Evolutionary conservation across 2,113 vertebrate species (phyloP).

Genomic region (Myrmophylax atrothorax): DNA sequence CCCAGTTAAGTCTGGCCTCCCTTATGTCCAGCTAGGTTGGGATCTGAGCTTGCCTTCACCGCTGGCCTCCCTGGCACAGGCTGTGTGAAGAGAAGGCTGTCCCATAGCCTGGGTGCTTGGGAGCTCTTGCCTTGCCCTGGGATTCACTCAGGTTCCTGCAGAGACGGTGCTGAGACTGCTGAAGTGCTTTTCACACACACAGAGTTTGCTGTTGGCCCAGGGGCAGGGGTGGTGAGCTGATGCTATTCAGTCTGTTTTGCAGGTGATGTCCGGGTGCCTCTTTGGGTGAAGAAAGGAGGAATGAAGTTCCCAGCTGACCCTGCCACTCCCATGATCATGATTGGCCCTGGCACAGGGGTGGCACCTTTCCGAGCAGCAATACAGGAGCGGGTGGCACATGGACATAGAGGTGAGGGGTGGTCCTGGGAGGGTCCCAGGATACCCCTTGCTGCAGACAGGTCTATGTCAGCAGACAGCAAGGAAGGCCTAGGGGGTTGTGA

Average conservation of each 20-base stretch:
- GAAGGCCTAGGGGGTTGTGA: not conserved
- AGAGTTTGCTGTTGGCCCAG: not conserved
- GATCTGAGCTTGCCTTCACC: not conserved
- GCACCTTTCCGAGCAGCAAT: conserved; percentile 91
- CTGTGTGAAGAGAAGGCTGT: not conserved
- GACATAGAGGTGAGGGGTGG: conserved; percentile 72
- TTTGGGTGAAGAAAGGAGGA: conserved; percentile 90
- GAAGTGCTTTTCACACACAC: not conserved
- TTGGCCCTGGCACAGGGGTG: conserved; percentile 94
- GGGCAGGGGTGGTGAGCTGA: not conserved
- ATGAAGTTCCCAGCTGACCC: conserved; percentile 82
- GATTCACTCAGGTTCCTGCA: not conserved
- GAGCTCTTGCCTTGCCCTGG: not conserved
- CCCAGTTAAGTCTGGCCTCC: not conserved
- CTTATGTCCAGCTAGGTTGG: not conserved
- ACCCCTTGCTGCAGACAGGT: not conserved
- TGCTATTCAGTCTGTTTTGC: not conserved
- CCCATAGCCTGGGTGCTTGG: accelerated
- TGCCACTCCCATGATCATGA: conserved; percentile 84
- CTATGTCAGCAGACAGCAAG: not conserved
- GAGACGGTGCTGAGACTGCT: not conserved
- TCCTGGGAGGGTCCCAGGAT: accelerated
- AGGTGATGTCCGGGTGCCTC: conserved; percentile 82
- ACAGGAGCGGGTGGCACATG: conserved; percentile 84
- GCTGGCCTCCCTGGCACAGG: not conserved